Evolutionary conservation across 1,140 invertebrate species (phyloP).

Genomic region (Psilanteris sp.): DNA sequence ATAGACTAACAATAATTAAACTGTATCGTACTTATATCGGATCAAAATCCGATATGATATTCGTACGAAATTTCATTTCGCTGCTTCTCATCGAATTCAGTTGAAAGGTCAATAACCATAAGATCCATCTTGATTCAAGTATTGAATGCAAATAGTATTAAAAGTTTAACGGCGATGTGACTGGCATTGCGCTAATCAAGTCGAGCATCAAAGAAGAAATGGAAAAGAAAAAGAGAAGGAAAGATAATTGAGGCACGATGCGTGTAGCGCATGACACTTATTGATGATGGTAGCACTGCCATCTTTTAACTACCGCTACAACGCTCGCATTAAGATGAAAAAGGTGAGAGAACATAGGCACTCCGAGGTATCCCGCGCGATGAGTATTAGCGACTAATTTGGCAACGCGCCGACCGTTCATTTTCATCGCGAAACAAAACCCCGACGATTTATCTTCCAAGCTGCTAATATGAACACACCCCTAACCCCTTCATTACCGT

Average conservation of each 20-base stretch:
- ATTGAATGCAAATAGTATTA: constrained; percentile 26
- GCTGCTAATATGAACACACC: constrained; percentile 54
- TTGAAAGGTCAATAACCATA: constrained; percentile 8
- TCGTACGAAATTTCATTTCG: too few species aligned
- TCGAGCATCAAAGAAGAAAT: constrained; percentile 11
- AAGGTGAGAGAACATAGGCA: constrained; percentile 58
- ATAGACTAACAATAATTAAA: too few species aligned
- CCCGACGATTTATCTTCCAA: constrained; percentile 47
- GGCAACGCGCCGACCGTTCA: constrained; percentile 77
- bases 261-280: constrained; percentile 75
- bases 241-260: constrained; percentile 77
- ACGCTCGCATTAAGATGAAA: constrained; percentile 57
- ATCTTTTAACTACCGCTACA: constrained; percentile 73
- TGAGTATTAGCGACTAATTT: constrained; percentile 77
- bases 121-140: constrained; percentile 17
- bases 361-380: constrained; percentile 50
- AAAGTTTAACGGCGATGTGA: constrained; percentile 33
- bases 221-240: constrained; percentile 56
- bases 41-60: too few species aligned
- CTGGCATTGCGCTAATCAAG: constrained; percentile 45
- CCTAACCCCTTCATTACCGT: constrained; percentile 52
- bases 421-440: constrained; percentile 78
- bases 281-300: constrained; percentile 78
- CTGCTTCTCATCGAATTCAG: too few species aligned
- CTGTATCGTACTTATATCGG: too few species aligned